Conservation (phyloP, 2,113 vertebrate genomes). For the Oncorhynchus tshawytscha region DNA sequence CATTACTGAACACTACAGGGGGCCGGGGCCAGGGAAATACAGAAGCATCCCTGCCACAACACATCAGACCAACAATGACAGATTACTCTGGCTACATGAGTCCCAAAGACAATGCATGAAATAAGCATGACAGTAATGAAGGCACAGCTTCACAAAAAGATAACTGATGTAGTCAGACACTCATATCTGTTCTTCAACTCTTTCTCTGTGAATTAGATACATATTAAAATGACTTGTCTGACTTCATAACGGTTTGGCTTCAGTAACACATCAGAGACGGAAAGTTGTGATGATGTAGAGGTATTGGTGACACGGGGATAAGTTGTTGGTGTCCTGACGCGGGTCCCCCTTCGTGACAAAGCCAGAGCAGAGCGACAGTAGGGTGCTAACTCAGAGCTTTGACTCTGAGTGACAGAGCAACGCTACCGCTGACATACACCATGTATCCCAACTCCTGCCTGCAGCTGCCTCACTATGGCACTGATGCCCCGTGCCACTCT, state of each 20-base stretch:
- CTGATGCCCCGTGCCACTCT: constrained; percentile 41
- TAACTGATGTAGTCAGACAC: too few relatives aligned
- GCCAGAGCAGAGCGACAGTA: constrained; percentile 13
- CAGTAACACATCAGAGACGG: too few relatives aligned
- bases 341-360: constrained; percentile 37
- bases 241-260: too few relatives aligned
- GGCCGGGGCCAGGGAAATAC: too few relatives aligned
- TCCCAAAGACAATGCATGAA: neutral
- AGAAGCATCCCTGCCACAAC: neutral
- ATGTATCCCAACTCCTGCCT: constrained; percentile 33
- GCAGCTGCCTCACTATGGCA: constrained; percentile 3
- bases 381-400: too few relatives aligned
- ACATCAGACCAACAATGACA: neutral
- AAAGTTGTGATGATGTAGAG: too few relatives aligned
- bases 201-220: too few relatives aligned
- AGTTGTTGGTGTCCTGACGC: too few relatives aligned
- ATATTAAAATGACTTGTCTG: too few relatives aligned
- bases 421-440: constrained; percentile 50
- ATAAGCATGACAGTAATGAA: neutral
- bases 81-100: neutral
- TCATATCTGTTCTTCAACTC: too few relatives aligned
- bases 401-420: constrained; percentile 27
- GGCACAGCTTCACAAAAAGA: neutral
- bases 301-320: too few relatives aligned
- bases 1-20: neutral